Conservation (phyloP, 2,888 invertebrate species). For the Acanthosepion esculentum region DNA sequence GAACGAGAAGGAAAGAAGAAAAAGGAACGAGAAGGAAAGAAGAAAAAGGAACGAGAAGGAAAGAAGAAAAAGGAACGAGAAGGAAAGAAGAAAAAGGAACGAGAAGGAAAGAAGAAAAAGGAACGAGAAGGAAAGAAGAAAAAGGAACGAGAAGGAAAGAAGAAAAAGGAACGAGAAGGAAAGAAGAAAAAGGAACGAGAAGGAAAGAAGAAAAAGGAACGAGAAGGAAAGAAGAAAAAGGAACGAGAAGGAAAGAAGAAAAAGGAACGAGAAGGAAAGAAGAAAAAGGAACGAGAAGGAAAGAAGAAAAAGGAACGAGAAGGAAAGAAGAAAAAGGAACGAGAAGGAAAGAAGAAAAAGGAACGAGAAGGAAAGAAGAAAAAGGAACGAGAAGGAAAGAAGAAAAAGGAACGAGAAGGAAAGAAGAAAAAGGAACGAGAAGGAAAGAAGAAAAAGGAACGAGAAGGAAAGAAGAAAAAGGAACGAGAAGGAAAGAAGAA, state of each 20-base stretch:
- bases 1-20: neutral
- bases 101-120: neutral
- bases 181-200: neutral
- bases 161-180: neutral
- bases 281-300: neutral
- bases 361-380: neutral
- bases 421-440: neutral
- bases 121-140: fast-evolving
- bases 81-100: neutral
- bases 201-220: neutral
- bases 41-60: neutral
- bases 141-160: neutral
- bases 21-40: neutral
- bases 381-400: neutral
- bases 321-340: neutral
- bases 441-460: neutral
- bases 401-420: neutral
- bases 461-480: neutral
- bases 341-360: neutral
- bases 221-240: neutral
- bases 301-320: neutral
- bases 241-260: neutral
- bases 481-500: neutral
- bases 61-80: neutral
- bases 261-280: neutral